phyloP scores from a whole-genome alignment of 2,113 vertebrate genomes.

The Poicephalus meyeri region DNA sequence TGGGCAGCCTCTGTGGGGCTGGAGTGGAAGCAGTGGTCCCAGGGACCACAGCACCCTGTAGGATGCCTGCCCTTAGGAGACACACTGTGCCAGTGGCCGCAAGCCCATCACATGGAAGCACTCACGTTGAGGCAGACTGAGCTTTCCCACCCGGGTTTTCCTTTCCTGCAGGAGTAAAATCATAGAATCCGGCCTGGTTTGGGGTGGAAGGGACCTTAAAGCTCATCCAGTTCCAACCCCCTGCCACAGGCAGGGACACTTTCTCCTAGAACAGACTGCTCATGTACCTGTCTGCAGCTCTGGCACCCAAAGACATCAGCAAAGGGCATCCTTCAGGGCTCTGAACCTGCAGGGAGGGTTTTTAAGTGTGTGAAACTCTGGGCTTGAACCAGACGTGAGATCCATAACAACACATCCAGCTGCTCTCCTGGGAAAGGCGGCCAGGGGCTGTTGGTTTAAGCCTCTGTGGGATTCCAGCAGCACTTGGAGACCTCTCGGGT shows the following conservation, averaged over 20 bases:
- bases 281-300: fast-evolving
- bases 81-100: background rate
- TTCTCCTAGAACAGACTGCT: background rate
- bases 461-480: background rate
- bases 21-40: background rate
- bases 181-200: background rate
- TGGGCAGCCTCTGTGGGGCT: background rate
- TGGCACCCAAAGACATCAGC: background rate
- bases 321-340: background rate
- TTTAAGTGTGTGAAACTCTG: fast-evolving
- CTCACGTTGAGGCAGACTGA: background rate
- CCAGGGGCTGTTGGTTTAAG: fast-evolving
- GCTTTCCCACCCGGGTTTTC: background rate
- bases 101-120: background rate
- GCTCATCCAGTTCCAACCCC: background rate
- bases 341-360: background rate
- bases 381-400: background rate
- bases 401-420: fast-evolving
- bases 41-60: background rate
- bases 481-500: background rate
- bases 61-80: background rate
- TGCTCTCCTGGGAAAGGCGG: fast-evolving
- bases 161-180: background rate
- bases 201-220: background rate
- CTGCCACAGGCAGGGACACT: background rate